Conservation (phyloP, 2,888 invertebrate species). For the Oligia fasciuncula region DNA sequence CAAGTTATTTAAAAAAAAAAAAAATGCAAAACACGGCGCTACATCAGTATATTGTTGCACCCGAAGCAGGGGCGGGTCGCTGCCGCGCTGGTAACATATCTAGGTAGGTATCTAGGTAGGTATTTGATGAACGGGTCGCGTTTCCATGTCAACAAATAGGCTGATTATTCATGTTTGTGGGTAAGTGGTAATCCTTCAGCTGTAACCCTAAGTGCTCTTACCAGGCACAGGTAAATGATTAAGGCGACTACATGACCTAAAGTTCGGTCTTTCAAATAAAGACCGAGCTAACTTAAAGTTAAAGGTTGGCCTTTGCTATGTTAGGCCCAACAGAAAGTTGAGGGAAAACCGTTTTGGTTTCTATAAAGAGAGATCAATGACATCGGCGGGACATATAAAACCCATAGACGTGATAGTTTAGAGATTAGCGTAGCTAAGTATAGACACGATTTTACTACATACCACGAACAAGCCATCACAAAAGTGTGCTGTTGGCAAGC, state of each 20-base stretch:
- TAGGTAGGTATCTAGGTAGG: too few relatives aligned
- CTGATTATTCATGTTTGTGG: neutral
- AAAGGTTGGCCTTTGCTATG: neutral
- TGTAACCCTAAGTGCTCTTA: neutral
- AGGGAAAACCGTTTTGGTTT: neutral
- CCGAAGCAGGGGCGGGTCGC: neutral
- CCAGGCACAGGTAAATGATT: neutral
- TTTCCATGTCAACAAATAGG: neutral
- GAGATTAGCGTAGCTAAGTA: constrained; percentile 3
- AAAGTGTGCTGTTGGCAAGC: constrained; percentile 43
- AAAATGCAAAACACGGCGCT: too few relatives aligned
- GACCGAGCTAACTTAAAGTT: too few relatives aligned
- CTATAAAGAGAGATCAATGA: constrained; percentile 3
- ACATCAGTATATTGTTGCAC: neutral
- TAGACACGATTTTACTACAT: constrained; percentile 36
- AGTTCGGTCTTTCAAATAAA: too few relatives aligned
- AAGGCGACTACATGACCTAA: neutral
- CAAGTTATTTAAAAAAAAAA: too few relatives aligned
- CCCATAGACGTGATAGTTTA: neutral
- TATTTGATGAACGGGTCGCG: neutral
- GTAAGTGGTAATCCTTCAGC: neutral
- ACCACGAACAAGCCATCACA: constrained; percentile 36
- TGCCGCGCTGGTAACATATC: neutral
- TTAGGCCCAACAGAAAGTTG: neutral
- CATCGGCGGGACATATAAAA: neutral